Evolutionary conservation across 2,797 vertebrate species (phyloP).

Genomic region (Pagetopsis macropterus): DNA sequence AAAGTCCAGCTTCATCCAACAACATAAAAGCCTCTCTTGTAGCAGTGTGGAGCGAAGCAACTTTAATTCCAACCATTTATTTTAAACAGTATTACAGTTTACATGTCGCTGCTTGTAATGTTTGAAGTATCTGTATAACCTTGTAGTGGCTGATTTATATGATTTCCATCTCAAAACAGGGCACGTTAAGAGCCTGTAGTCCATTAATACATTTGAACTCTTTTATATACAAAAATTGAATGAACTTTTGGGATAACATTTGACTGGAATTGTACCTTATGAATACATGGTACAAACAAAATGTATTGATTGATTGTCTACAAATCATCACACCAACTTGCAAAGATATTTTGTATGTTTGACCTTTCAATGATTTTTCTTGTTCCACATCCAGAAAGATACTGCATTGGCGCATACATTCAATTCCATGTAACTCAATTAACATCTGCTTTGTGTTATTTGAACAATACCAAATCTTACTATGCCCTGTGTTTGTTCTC

Average conservation of each 20-base stretch:
- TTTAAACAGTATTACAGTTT: not conserved
- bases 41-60: conserved; percentile 14
- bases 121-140: conserved; percentile 19
- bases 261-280: not conserved
- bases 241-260: not conserved
- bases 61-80: conserved; percentile 13
- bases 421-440: conserved; percentile 8
- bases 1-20: conserved; percentile 17
- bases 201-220: too few species aligned
- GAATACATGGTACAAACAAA: not conserved
- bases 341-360: not conserved
- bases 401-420: not conserved
- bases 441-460: not conserved
- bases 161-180: conserved; percentile 2
- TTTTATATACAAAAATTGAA: too few species aligned
- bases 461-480: conserved; percentile 23
- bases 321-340: not conserved
- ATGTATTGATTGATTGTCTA: too few species aligned
- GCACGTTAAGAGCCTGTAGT: not conserved
- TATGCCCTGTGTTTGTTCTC: conserved; percentile 20
- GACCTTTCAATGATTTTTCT: conserved; percentile 6
- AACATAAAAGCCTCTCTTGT: conserved; percentile 26
- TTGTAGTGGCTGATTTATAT: conserved; percentile 6
- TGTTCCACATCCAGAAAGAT: conserved; percentile 3
- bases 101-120: conserved; percentile 1